These are phyloP conservation scores for Ceratosolen solmsi DNA, from an alignment of 1,140 invertebrate genomes.

Conservation along the genomic window DNA sequence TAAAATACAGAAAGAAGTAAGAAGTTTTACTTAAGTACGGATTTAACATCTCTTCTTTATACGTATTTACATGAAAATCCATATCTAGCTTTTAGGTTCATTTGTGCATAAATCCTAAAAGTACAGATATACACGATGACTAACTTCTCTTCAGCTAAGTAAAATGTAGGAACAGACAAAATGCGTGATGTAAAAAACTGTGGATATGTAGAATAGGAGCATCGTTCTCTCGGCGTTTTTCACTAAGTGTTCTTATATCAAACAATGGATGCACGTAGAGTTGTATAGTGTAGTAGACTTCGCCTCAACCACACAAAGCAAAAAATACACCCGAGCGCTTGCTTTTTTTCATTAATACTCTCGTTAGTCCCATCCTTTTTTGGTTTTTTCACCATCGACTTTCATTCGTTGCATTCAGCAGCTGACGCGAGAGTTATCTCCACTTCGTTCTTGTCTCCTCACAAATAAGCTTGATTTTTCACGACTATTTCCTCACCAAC, in stretches of 20 bases:
- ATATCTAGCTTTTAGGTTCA: slow-evolving; percentile 15
- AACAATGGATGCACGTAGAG: not conserved
- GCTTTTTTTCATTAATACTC: slow-evolving; percentile 29
- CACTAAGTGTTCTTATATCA: slow-evolving; percentile 62
- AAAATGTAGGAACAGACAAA: no score
- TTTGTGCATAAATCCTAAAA: not conserved
- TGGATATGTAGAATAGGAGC: not conserved
- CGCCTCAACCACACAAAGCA: slow-evolving; percentile 37
- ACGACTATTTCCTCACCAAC: slow-evolving; percentile 10
- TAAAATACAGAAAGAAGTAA: no score
- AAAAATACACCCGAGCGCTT: slow-evolving; percentile 42
- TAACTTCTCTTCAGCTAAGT: no score
- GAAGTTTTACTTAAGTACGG: no score
- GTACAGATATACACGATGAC: not conserved
- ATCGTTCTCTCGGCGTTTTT: slow-evolving; percentile 45
- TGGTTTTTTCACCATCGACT: not conserved
- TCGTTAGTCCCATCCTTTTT: slow-evolving; percentile 13
- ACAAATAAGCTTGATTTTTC: slow-evolving; percentile 27
- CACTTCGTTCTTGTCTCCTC: not conserved
- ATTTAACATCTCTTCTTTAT: no score
- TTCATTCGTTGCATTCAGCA: slow-evolving; percentile 15
- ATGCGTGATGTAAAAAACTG: not conserved
- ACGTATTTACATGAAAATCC: not conserved
- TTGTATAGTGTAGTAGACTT: no score
- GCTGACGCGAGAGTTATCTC: not conserved